Conservation (phyloP, 1,140 invertebrate species). For the Drosophila navojoa region DNA sequence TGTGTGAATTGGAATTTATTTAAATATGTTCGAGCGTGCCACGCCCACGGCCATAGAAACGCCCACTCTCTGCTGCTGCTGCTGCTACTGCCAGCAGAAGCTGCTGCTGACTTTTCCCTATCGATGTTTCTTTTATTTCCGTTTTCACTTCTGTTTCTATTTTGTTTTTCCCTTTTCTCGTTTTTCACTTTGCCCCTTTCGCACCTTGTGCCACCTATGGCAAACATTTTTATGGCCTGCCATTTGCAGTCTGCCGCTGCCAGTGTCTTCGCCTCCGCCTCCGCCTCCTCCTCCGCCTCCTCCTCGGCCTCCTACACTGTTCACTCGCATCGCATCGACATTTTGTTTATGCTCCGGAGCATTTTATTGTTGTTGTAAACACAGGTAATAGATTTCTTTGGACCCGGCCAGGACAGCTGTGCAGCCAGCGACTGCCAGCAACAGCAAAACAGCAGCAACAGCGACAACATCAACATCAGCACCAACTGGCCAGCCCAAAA, state of each 20-base stretch:
- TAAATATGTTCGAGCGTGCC: conserved; percentile 65
- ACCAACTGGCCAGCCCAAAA: conserved; percentile 37
- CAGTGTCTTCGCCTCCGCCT: not conserved
- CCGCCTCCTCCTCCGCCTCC: not conserved
- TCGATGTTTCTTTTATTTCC: conserved; percentile 17
- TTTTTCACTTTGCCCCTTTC: conserved; percentile 16
- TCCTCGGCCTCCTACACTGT: too few relatives aligned
- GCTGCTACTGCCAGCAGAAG: not conserved
- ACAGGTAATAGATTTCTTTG: conserved; percentile 72
- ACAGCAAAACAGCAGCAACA: not conserved
- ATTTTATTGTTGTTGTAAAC: conserved; percentile 78
- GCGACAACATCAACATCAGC: not conserved
- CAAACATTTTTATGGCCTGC: conserved; percentile 76
- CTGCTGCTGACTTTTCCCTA: conserved; percentile 1
- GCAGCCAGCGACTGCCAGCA: not conserved
- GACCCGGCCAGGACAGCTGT: conserved; percentile 14
- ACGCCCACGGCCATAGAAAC: not conserved
- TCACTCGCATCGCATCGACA: conserved; percentile 10
- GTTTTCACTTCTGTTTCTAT: not conserved
- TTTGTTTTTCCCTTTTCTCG: not conserved
- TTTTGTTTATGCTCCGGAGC: conserved; percentile 52
- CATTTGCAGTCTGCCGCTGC: conserved; percentile 60
- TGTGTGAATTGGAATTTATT: conserved; percentile 75
- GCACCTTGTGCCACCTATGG: conserved; percentile 58
- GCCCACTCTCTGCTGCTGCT: not conserved